These are phyloP conservation scores for Lamellibrachia columna DNA, from an alignment of 2,888 invertebrate species.

Conservation along the genomic window DNA sequence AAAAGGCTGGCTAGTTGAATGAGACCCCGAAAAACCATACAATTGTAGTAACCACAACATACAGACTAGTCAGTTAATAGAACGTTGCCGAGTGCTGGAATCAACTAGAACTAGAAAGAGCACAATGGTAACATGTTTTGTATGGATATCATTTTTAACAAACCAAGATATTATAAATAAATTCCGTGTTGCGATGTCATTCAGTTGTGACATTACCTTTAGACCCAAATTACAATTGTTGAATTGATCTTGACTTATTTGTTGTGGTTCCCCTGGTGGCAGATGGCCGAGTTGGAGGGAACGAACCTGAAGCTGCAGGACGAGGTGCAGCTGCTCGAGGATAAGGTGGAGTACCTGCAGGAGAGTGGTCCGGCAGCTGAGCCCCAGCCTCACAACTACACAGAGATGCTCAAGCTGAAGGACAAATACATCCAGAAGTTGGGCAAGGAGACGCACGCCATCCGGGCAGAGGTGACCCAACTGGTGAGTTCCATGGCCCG, in stretches of 20 bases:
- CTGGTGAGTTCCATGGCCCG: background rate
- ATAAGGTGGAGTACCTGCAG: background rate
- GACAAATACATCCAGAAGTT: background rate
- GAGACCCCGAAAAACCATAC: no score
- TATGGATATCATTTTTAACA: no score
- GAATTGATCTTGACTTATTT: background rate
- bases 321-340: background rate
- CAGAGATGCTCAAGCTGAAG: background rate
- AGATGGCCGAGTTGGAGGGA: background rate
- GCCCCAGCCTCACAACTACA: background rate
- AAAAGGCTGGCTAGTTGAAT: no score
- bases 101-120: no score
- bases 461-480: background rate
- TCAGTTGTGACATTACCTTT: background rate
- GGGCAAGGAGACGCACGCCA: constrained; percentile 1
- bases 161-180: no score
- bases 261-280: background rate
- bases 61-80: no score
- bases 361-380: background rate
- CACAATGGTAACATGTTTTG: no score
- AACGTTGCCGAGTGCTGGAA: no score
- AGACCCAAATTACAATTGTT: background rate
- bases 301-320: background rate
- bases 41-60: no score
- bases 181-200: background rate